Evolutionary conservation across 2,888 invertebrate species (phyloP), one percentile per base, ranked within the genome.

Genomic region (Chalcosyrphus nemorum): DNA sequence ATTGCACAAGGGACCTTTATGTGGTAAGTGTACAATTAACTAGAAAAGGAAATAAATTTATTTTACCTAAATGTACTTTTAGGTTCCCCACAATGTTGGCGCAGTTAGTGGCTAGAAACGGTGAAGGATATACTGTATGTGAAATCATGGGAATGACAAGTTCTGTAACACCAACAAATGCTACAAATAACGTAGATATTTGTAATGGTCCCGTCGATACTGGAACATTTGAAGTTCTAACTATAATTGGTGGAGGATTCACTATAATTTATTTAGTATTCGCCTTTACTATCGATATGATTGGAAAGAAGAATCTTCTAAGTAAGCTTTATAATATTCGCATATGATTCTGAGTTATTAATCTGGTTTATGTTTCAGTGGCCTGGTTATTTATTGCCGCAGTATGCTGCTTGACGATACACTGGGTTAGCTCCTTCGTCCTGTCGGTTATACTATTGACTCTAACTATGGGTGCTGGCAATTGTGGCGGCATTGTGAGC

Each of bases 211-310:
- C 92, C 0, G 93, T 95, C 82, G 94, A 95, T 88, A 90, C 93
- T 0, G 91, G 92, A 0, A 94, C 95, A 2, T 95, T 95, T 88
- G 91, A 93, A 87, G 94, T 94, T 56, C 94, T 95, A 56, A 92
- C 95, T 82, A 92, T 93, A 81, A 94, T 95, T 87, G 95, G 95
- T 0, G 92, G 93, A 0, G 93, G 93, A 4, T 95, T 95, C 88
- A 92, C 94, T 21, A 88, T 94, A 0, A 94, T 94, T 88, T 95
- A 95, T 89, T 88, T 94, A 32, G 87, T 94, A 19, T 94, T 94
- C 15, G 94, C 95, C 9, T 93, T 93, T 88, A 91, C 95, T 0
- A 94, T 94, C 17, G 92, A 93, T 82, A 81, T 89, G 0, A 86
- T 92, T 0, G 94, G 95, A 21, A 94, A 95, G 89, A 94, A 93